A percentile compares a stretch with the other conserved stretches of the same genome.
These are phyloP conservation scores for Xiphophorus hellerii DNA, from an alignment of 2,113 vertebrate genomes.

Conservation along the genomic window DNA sequence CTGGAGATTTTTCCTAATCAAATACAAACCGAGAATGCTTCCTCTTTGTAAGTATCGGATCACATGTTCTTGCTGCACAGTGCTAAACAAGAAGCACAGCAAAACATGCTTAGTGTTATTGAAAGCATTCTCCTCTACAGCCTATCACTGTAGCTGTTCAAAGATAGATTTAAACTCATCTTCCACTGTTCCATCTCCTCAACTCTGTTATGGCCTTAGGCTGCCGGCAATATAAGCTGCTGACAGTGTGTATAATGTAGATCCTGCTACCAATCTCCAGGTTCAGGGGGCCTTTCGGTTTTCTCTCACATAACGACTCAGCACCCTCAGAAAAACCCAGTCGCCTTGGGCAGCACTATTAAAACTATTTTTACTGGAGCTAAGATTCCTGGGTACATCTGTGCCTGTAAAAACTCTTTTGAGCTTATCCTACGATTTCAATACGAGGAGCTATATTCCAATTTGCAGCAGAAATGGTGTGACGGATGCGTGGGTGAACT, in stretches of 20 bases:
- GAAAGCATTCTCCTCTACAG: conserved; percentile 39
- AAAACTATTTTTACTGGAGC: conserved; percentile 60
- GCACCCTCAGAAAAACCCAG: conserved; percentile 44
- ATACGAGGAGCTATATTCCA: conserved; percentile 24
- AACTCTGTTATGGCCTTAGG: conserved; percentile 72
- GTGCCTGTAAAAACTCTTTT: conserved; percentile 33
- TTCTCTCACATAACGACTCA: conserved; percentile 51
- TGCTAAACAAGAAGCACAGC: conserved; percentile 12
- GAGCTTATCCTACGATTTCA: conserved; percentile 46
- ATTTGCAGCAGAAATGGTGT: conserved; percentile 31
- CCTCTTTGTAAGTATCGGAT: conserved; percentile 31
- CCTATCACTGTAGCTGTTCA: conserved; percentile 41
- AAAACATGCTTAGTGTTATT: conserved; percentile 34
- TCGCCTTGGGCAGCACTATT: conserved; percentile 53
- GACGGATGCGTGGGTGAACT: conserved; percentile 42
- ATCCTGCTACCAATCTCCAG: conserved; percentile 53
- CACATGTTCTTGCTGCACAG: conserved; percentile 14
- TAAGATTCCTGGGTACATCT: conserved; percentile 60
- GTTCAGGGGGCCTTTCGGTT: conserved; percentile 55
- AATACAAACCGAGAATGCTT: conserved; percentile 46
- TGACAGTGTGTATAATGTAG: conserved; percentile 59
- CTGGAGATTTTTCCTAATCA: conserved; percentile 39
- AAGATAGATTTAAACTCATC: conserved; percentile 60
- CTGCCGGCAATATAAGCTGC: conserved; percentile 49
- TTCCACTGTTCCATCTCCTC: conserved; percentile 50